Evolutionary conservation across 2,797 vertebrate genomes (phyloP).

Genomic region (Labroides dimidiatus): DNA sequence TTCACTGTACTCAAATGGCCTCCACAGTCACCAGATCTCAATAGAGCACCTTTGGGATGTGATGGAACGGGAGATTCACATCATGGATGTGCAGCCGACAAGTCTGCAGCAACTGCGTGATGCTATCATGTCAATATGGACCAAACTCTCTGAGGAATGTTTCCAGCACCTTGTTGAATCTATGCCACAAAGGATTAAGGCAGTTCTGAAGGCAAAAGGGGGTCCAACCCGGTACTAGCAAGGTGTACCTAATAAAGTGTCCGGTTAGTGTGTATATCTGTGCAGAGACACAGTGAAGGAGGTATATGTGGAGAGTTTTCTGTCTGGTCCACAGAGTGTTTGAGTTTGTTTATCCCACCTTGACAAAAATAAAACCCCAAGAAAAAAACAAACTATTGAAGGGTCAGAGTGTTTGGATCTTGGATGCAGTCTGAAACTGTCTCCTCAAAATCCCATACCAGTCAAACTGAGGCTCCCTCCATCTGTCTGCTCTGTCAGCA

Average conservation of each 20-base stretch:
- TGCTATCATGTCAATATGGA: background rate
- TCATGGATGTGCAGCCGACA: too few species aligned
- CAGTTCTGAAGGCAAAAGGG: too few species aligned
- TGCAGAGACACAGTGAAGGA: background rate
- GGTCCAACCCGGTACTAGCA: too few species aligned
- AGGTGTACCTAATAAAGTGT: too few species aligned
- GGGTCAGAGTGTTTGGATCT: conserved; percentile 24
- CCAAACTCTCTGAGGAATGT: background rate
- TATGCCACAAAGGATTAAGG: too few species aligned
- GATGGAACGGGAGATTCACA: too few species aligned
- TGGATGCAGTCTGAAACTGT: conserved; percentile 12
- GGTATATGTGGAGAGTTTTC: background rate
- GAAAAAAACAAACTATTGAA: conserved; percentile 2
- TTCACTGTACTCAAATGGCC: too few species aligned
- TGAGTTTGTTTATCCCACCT: background rate
- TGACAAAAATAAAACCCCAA: conserved; percentile 10
- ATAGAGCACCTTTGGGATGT: too few species aligned
- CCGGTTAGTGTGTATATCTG: too few species aligned
- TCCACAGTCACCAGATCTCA: too few species aligned
- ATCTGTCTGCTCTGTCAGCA: conserved; percentile 47
- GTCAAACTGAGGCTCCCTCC: conserved; percentile 25
- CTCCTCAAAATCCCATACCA: conserved; percentile 29
- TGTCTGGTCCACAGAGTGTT: conserved; percentile 1
- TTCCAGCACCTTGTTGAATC: too few species aligned
- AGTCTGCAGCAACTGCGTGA: too few species aligned